Conservation (phyloP, 2,113 vertebrate genomes). For the Megaleporinus macrocephalus region DNA sequence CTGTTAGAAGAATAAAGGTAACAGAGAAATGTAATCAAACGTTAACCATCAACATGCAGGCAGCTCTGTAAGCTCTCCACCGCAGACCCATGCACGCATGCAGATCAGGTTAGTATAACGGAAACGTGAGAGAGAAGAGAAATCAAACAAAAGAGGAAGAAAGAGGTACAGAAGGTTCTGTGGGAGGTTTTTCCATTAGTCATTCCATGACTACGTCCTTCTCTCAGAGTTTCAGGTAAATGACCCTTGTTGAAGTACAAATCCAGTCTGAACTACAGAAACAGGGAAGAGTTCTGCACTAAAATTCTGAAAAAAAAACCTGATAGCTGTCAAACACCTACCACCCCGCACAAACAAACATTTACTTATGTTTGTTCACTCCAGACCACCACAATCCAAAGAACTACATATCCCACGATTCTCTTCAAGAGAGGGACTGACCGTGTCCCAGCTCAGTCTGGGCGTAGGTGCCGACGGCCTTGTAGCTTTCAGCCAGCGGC, state of each 20-base stretch:
- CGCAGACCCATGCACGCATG: background rate
- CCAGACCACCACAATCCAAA: background rate
- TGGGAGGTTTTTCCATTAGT: too few species aligned
- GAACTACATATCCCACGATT: conserved; percentile 3
- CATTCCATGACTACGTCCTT: background rate
- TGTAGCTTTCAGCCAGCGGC: conserved; percentile 73
- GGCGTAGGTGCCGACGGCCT: conserved; percentile 92
- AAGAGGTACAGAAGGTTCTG: background rate
- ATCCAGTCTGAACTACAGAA: background rate
- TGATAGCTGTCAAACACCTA: conserved; percentile 71
- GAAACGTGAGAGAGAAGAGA: background rate
- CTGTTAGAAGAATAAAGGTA: too few species aligned
- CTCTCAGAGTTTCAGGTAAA: conserved; percentile 6
- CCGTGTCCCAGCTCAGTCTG: conserved; percentile 97
- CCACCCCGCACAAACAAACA: background rate
- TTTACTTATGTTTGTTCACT: background rate
- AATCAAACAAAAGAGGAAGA: too few species aligned
- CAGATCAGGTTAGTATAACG: background rate
- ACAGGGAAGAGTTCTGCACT: too few species aligned
- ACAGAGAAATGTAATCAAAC: background rate
- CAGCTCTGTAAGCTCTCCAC: background rate
- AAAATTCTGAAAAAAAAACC: background rate
- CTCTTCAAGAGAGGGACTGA: conserved; percentile 78
- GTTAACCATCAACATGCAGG: background rate
- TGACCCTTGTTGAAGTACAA: too few species aligned